Evolutionary conservation across 2,797 vertebrate genomes (phyloP).

Genomic region (Apogon hyalosoma): DNA sequence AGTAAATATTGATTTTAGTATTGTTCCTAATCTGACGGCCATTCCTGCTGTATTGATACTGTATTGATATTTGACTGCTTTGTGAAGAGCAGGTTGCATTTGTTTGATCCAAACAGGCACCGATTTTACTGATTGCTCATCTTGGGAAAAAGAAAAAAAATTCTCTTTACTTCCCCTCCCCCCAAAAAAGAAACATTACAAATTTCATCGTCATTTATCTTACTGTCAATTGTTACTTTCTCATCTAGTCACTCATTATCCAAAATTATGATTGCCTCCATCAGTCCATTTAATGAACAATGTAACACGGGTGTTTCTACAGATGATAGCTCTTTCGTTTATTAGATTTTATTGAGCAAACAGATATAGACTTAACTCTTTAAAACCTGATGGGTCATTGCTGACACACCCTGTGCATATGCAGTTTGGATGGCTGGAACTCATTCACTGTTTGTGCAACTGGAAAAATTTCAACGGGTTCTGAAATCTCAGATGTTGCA

Average conservation of each 20-base stretch:
- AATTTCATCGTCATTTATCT: not conserved
- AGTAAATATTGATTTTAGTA: no score
- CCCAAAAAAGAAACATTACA: not conserved
- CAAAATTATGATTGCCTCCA: not conserved
- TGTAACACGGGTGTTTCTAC: constrained; percentile 1
- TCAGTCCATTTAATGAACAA: constrained; percentile 14
- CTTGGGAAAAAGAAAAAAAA: not conserved
- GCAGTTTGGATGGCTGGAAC: no score
- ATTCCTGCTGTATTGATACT: constrained; percentile 18
- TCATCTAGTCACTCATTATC: constrained; percentile 1
- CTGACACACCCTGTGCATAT: no score
- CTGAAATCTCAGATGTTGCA: no score
- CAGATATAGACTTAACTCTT: not conserved
- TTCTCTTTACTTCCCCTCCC: not conserved
- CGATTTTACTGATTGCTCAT: not conserved
- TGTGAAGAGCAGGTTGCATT: not conserved
- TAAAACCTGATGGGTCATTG: no score
- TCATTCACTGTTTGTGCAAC: no score
- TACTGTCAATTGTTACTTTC: not conserved
- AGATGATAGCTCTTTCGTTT: not conserved
- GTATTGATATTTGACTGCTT: constrained; percentile 11
- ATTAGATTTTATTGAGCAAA: not conserved
- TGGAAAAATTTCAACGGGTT: no score
- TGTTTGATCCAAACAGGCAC: constrained; percentile 7
- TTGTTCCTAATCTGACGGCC: not conserved